Percentiles rank a stretch among this genome's conserved stretches.
Conservation (phyloP, 64 coral and sea anemone genomes). For the Pocillopora damicornis region DNA sequence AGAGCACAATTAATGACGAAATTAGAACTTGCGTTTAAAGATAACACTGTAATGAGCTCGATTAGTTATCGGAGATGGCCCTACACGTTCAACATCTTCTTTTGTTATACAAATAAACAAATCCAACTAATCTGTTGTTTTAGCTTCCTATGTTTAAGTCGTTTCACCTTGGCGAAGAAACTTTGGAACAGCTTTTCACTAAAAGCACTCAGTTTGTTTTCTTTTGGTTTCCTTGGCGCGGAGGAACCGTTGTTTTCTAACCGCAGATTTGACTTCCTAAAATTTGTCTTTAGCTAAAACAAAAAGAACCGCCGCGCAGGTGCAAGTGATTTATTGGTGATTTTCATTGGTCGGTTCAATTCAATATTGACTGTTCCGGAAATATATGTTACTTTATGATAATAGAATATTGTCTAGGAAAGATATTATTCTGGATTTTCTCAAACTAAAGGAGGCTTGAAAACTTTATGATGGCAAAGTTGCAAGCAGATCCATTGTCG, state of each 20-base stretch:
- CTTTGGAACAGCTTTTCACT: neutral
- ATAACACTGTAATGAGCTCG: slow-evolving; percentile 17
- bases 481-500: neutral
- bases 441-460: neutral
- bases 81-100: neutral
- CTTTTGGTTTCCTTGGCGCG: neutral
- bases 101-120: slow-evolving; percentile 15
- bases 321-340: neutral
- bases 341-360: slow-evolving; percentile 17
- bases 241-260: neutral
- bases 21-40: neutral
- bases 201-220: neutral
- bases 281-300: neutral
- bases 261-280: neutral
- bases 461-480: neutral
- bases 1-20: neutral
- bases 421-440: slow-evolving; percentile 21
- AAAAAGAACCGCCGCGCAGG: slow-evolving; percentile 23
- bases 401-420: slow-evolving; percentile 19
- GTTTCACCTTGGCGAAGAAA: neutral
- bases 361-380: slow-evolving; percentile 24
- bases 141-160: neutral
- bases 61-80: neutral
- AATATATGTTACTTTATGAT: slow-evolving; percentile 17
- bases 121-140: neutral